These are phyloP conservation scores for Vidua macroura DNA, from an alignment of 2,113 vertebrate genomes.

Conservation along the genomic window DNA sequence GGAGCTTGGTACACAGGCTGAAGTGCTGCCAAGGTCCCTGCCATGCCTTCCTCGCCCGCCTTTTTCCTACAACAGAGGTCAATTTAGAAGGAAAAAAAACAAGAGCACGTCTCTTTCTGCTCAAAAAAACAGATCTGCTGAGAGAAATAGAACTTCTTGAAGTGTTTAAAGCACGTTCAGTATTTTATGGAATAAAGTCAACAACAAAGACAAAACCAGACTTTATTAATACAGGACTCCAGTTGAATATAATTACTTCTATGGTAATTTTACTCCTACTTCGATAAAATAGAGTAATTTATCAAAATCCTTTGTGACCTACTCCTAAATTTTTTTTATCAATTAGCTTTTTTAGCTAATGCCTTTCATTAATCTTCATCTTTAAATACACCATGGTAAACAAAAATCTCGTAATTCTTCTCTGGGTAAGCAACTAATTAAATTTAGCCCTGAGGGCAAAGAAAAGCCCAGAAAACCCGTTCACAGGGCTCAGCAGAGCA, in stretches of 20 bases:
- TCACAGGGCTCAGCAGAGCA: background rate
- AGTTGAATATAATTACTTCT: background rate
- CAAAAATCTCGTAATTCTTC: background rate
- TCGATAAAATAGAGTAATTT: background rate
- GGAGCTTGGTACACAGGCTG: background rate
- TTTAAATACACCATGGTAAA: background rate
- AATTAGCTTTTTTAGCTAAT: background rate
- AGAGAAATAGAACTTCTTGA: background rate
- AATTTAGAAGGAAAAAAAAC: background rate
- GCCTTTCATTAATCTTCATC: constrained; percentile 9
- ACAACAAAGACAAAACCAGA: background rate
- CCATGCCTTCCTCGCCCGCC: background rate
- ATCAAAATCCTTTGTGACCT: constrained; percentile 16
- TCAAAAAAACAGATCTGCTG: background rate
- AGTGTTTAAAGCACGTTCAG: background rate
- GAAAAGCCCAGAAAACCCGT: background rate
- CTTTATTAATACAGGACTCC: background rate
- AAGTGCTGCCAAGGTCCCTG: background rate
- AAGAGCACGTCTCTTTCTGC: background rate
- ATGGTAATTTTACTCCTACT: background rate
- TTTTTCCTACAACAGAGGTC: background rate
- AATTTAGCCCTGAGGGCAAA: background rate
- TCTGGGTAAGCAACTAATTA: background rate
- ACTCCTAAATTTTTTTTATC: background rate
- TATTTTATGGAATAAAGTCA: background rate